Percentiles rank a stretch among this genome's conserved stretches.
phyloP scores from a whole-genome alignment of 2,113 vertebrate species.

The Gymnobelideus leadbeateri region DNA sequence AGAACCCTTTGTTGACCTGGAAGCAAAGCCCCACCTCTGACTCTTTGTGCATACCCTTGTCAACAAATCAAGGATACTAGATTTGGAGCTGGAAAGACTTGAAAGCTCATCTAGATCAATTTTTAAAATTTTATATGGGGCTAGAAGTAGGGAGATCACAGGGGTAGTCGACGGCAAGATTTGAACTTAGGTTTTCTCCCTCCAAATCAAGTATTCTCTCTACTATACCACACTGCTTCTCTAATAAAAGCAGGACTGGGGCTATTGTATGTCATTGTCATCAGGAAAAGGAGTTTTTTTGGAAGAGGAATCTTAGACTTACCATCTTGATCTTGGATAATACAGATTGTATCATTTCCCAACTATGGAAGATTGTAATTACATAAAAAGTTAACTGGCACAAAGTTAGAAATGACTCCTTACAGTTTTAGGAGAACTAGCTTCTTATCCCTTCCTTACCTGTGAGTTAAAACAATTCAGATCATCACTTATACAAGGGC shows the following conservation, averaged over 20 bases:
- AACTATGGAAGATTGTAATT: no score
- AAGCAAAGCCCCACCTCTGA: slow-evolving; percentile 90
- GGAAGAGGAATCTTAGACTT: background rate
- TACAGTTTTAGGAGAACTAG: background rate
- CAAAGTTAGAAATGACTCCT: background rate
- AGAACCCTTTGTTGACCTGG: slow-evolving; percentile 86
- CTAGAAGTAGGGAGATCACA: background rate
- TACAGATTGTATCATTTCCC: background rate
- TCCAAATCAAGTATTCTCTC: background rate
- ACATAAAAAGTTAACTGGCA: background rate
- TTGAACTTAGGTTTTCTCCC: background rate
- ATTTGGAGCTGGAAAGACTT: background rate
- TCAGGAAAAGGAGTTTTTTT: background rate
- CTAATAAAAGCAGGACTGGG: background rate
- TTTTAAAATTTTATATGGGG: background rate
- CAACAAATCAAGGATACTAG: background rate
- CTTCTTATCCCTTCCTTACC: background rate
- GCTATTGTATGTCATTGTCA: rapidly evolving
- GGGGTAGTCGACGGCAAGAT: background rate
- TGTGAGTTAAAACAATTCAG: background rate
- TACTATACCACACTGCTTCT: background rate
- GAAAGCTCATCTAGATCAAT: background rate
- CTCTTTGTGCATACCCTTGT: slow-evolving; percentile 71
- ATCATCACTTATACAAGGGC: background rate
- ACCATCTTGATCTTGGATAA: background rate